Base-by-base conservation (phyloP, 2,888 invertebrate species). In the Polydrusus tereticollis region DNA sequence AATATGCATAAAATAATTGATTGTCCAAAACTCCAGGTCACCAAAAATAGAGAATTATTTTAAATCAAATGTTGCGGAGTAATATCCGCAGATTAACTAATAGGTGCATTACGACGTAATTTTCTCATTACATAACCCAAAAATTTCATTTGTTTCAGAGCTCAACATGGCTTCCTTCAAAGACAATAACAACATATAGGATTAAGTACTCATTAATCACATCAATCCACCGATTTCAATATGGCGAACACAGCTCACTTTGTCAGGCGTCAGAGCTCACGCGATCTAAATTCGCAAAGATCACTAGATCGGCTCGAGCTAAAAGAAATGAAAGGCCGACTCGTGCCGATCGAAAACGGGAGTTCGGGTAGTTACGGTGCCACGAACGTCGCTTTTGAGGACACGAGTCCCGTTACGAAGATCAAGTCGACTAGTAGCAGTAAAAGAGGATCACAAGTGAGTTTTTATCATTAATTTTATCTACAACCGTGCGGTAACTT, bases 191-290 rank as follows among this genome's bases (percentile, higher is more conserved):
- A 79, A 75, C 60, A 62, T 62, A 45, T 62, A 62, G 45, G 43
- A 62, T 33, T 29, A 43, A 14, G 23, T 6, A 41, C 23, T 23
- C n/a, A 26, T 21, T n/a, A n/a, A n/a, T n/a, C n/a, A n/a, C n/a
- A n/a, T n/a, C n/a, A n/a, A 8, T 12, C 23, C 33, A 52, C 4
- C 18, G 16, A 6, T 29, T 52, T 16, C 52, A 75, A 60, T 81
- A 95, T 96, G 96, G 95, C 96, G 82, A 96, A 96, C 85, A 94
- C 95, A 79, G 95, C 95, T 68, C 96, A 96, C 86, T 88, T 96
- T 83, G 91, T 95, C 82, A 90, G 96, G 78, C 90, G 96, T 68
- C 96, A 96, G 86, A 95, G 95, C 85, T 95, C 95, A 70, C 89
- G 95, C 78, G 95, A 96, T 82, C 88, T 95, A 55, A 91, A 92